Conservation (phyloP, 2,113 vertebrate species). For the Theristicus caerulescens region DNA sequence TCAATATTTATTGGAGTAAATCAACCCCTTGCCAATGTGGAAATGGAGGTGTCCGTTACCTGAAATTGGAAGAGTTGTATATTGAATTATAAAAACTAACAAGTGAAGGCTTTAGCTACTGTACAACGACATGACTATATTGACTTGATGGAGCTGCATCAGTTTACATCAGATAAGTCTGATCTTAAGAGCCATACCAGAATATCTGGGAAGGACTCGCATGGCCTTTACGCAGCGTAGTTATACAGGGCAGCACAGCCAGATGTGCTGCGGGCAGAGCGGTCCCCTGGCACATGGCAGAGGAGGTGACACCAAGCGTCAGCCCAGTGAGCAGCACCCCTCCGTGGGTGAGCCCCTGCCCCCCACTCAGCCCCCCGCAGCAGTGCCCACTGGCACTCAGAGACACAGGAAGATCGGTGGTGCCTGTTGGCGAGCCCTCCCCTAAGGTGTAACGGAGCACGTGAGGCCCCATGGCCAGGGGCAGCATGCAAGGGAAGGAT, state of each 20-base stretch:
- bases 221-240: rapidly evolving
- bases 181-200: neutral
- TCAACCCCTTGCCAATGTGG: conserved; percentile 43
- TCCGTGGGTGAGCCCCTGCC: neutral
- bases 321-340: neutral
- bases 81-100: conserved; percentile 41
- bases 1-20: conserved; percentile 61
- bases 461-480: neutral
- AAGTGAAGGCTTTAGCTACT: conserved; percentile 4
- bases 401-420: rapidly evolving
- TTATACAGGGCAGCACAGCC: rapidly evolving
- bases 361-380: rapidly evolving
- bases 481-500: rapidly evolving
- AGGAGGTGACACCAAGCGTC: neutral
- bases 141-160: neutral
- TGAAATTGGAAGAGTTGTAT: conserved; percentile 31
- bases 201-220: neutral
- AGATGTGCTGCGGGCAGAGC: rapidly evolving
- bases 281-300: neutral
- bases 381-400: neutral
- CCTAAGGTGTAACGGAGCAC: neutral
- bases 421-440: neutral
- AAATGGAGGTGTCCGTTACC: conserved; percentile 31
- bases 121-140: neutral
- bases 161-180: neutral